Evolutionary conservation across 2,113 vertebrate species (phyloP).

Genomic region (Scomber colias): DNA sequence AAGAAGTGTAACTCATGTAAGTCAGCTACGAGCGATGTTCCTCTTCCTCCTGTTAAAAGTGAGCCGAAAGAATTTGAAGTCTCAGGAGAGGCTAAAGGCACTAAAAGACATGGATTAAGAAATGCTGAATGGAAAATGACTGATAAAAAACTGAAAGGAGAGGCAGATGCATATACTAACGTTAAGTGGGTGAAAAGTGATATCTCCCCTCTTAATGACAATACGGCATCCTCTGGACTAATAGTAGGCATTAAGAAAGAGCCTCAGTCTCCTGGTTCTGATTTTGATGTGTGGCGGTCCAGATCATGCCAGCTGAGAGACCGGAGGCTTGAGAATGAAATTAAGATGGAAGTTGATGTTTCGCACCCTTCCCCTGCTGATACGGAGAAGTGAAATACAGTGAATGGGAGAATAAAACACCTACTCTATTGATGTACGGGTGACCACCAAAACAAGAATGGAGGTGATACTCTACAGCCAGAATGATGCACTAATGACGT

Average conservation of each 20-base stretch:
- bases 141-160: not conserved
- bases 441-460: not conserved
- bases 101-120: not conserved
- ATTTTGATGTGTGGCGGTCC: not conserved
- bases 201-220: not conserved
- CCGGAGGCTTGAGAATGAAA: constrained; percentile 10
- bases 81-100: constrained; percentile 8
- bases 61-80: constrained; percentile 51
- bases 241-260: constrained; percentile 55
- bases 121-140: not conserved
- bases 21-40: not conserved
- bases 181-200: constrained; percentile 3
- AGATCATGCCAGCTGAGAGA: constrained; percentile 1
- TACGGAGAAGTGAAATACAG: not conserved
- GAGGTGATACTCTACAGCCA: constrained; percentile 7
- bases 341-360: constrained; percentile 47
- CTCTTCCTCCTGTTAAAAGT: constrained; percentile 48
- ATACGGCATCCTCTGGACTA: not conserved
- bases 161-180: not conserved
- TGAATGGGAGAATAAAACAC: not conserved
- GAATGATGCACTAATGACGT: not conserved
- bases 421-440: constrained; percentile 9
- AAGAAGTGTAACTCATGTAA: constrained; percentile 17
- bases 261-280: constrained; percentile 10
- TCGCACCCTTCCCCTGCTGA: not conserved